These are phyloP conservation scores for Ormyrus labotus DNA, from an alignment of 2,888 invertebrate species.

Conservation along the genomic window DNA sequence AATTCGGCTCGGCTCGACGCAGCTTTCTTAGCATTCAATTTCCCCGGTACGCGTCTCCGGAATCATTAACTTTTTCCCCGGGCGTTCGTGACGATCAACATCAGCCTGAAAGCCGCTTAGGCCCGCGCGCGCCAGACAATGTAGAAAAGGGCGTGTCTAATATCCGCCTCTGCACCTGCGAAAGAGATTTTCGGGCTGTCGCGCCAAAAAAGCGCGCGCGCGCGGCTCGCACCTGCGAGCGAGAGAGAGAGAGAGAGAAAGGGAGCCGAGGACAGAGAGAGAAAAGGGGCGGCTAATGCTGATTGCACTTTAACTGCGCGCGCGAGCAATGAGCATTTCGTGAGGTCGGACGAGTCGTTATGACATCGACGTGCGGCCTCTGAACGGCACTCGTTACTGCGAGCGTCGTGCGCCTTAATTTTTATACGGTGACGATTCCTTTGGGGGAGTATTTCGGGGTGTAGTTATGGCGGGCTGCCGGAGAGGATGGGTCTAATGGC, in stretches of 20 bases:
- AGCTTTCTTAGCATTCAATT: too few relatives aligned
- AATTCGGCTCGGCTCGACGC: too few relatives aligned
- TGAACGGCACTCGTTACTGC: too few relatives aligned
- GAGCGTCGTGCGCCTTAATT: constrained; percentile 4
- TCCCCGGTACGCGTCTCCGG: too few relatives aligned
- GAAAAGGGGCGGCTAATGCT: constrained; percentile 39
- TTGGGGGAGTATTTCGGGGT: background rate
- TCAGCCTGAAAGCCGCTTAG: constrained; percentile 11
- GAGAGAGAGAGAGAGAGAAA: background rate
- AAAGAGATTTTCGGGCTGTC: constrained; percentile 15
- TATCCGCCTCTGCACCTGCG: constrained; percentile 35
- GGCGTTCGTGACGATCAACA: background rate
- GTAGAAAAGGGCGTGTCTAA: constrained; percentile 27
- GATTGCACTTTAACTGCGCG: constrained; percentile 50
- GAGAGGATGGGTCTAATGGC: constrained; percentile 12
- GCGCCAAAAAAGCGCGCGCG: background rate
- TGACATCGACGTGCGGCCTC: too few relatives aligned
- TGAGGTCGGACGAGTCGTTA: too few relatives aligned
- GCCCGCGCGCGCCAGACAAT: background rate
- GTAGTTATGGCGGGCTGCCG: background rate
- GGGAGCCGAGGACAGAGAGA: background rate
- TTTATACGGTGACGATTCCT: background rate
- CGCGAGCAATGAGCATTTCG: background rate
- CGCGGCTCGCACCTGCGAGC: constrained; percentile 28
- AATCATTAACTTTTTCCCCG: too few relatives aligned